Percentiles rank a stretch among this genome's conserved stretches.
phyloP scores from a whole-genome alignment of 1,140 invertebrate species.

The Papilio polytes region DNA sequence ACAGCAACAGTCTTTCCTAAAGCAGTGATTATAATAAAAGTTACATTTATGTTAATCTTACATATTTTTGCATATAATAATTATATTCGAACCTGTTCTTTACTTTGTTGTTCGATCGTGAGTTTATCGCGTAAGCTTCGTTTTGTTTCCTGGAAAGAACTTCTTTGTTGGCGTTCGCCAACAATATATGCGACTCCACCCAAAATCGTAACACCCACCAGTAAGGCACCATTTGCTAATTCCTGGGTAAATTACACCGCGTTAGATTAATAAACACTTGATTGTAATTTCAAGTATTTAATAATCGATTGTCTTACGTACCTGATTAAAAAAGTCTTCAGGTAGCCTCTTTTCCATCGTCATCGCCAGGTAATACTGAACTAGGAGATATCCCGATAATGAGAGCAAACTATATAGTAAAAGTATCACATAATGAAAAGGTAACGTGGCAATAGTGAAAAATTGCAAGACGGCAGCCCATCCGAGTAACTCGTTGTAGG shows the following conservation, averaged over 20 bases:
- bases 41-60: neutral
- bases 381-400: slow-evolving; percentile 63
- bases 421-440: slow-evolving; percentile 86
- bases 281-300: neutral
- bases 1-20: slow-evolving; percentile 94
- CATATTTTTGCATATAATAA: neutral
- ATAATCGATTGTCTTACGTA: slow-evolving; percentile 40
- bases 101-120: slow-evolving; percentile 96
- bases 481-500: slow-evolving; percentile 85
- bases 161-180: slow-evolving; percentile 93
- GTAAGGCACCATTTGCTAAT: slow-evolving; percentile 88
- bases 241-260: slow-evolving; percentile 82
- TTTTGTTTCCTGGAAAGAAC: slow-evolving; percentile 95
- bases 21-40: slow-evolving; percentile 55
- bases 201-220: slow-evolving; percentile 89
- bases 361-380: slow-evolving; percentile 73
- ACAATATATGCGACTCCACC: slow-evolving; percentile 92
- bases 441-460: slow-evolving; percentile 93
- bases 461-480: slow-evolving; percentile 93
- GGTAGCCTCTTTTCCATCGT: slow-evolving; percentile 61
- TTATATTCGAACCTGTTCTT: slow-evolving; percentile 88
- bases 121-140: slow-evolving; percentile 96
- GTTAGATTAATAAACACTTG: neutral
- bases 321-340: slow-evolving; percentile 75
- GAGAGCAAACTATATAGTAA: slow-evolving; percentile 70